Percentiles rank a stretch among this genome's conserved stretches.
These are phyloP conservation scores for Sebastolobus alascanus DNA, from an alignment of 2,797 vertebrate species.

Conservation along the genomic window DNA sequence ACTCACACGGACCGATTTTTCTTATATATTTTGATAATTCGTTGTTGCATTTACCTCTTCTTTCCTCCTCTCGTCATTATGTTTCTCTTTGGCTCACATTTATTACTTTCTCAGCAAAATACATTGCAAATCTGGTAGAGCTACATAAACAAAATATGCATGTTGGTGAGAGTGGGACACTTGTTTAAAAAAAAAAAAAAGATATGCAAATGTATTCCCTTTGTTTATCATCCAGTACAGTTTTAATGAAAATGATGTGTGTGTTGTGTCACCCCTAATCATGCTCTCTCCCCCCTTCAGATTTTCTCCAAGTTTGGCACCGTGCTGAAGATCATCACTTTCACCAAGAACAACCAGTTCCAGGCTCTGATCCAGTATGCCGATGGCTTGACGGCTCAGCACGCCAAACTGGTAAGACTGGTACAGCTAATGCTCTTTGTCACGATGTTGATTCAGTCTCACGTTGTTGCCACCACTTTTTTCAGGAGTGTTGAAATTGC, in stretches of 20 bases:
- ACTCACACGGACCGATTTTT: neutral
- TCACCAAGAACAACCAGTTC: conserved; percentile 99
- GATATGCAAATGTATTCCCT: neutral
- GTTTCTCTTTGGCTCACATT: neutral
- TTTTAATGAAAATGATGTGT: neutral
- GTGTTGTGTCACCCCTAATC: neutral
- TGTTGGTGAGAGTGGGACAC: neutral
- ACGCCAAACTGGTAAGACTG: conserved; percentile 92
- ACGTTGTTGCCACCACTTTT: neutral
- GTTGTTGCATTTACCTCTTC: neutral
- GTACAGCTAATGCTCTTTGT: neutral
- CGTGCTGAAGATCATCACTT: conserved; percentile 97
- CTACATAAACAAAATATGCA: neutral
- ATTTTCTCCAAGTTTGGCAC: conserved; percentile 88
- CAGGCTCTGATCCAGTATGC: conserved; percentile 97
- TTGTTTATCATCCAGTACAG: neutral
- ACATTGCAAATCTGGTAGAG: neutral
- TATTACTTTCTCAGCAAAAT: neutral
- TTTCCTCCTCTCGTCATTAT: neutral
- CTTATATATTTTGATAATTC: neutral
- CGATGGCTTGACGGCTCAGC: conserved; percentile 94
- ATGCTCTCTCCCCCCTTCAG: conserved; percentile 36
- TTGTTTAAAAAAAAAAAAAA: neutral
- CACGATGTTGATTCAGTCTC: neutral
- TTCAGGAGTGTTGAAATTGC: neutral